Evolutionary conservation across 2,888 invertebrate species (phyloP).

Genomic region (Ditylenchus weischeri): DNA sequence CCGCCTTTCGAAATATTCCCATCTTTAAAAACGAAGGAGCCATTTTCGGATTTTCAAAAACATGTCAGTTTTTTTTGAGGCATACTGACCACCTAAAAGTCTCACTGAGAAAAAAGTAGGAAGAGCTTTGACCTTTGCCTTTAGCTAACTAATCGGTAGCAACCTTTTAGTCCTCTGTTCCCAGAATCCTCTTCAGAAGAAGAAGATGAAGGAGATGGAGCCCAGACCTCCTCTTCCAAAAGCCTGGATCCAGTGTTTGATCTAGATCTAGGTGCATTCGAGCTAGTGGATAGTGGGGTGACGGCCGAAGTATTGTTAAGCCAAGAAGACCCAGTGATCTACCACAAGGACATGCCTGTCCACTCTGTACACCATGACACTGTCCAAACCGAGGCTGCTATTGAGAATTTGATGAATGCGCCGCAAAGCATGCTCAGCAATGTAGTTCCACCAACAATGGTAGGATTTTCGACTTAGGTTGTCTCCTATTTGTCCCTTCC

Average conservation of each 20-base stretch:
- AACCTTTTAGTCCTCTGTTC: conserved; percentile 3
- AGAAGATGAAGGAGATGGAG: background rate
- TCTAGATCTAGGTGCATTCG: conserved; percentile 56
- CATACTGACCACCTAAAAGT: too few species aligned
- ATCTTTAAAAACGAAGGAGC: too few species aligned
- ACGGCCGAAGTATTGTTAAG: conserved; percentile 52
- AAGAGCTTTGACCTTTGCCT: too few species aligned
- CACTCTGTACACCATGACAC: conserved; percentile 59
- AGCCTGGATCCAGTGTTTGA: conserved; percentile 31
- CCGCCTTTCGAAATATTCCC: too few species aligned
- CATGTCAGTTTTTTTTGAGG: too few species aligned
- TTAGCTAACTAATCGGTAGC: background rate
- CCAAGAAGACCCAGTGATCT: conserved; percentile 54
- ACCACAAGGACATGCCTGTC: conserved; percentile 54
- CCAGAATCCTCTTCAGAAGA: background rate
- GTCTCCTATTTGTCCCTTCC: too few species aligned
- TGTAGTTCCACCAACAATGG: conserved; percentile 26
- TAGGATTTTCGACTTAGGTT: too few species aligned
- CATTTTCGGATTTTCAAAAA: too few species aligned
- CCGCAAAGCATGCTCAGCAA: conserved; percentile 52
- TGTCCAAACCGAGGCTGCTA: conserved; percentile 58
- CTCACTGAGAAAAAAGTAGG: too few species aligned
- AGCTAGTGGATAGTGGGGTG: conserved; percentile 51
- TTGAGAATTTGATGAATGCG: conserved; percentile 57
- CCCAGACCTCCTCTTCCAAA: background rate